phyloP scores from a whole-genome alignment of 2,113 vertebrate genomes.

The Hystrix cristata region DNA sequence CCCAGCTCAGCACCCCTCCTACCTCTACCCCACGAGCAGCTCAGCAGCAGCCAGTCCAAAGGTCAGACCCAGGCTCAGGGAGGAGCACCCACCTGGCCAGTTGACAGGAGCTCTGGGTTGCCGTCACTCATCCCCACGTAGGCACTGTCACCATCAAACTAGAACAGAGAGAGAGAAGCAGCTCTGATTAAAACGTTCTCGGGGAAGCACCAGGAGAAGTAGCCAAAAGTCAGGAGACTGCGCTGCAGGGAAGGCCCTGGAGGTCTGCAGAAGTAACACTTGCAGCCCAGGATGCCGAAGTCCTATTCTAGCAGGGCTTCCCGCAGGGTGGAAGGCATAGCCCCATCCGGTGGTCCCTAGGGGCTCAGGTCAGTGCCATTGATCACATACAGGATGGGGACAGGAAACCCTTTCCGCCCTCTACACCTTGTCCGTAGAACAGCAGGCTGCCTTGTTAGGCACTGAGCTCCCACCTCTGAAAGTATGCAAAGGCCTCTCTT shows the following conservation, averaged over 20 bases:
- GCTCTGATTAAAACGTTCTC: slow-evolving; percentile 72
- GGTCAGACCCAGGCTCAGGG: background rate
- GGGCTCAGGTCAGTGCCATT: background rate
- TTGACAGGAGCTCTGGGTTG: slow-evolving; percentile 96
- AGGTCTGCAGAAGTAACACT: background rate
- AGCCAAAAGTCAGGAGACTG: background rate
- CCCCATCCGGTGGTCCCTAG: background rate
- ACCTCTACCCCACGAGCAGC: background rate
- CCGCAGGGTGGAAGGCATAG: background rate
- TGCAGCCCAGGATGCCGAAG: background rate
- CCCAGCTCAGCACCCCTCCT: background rate
- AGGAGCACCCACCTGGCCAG: slow-evolving; percentile 94
- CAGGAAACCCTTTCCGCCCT: background rate
- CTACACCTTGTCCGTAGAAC: background rate
- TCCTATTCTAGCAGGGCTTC: background rate
- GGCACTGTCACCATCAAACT: slow-evolving; percentile 99
- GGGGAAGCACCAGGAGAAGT: background rate
- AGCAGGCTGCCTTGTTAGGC: background rate
- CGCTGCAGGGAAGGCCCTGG: rapidly evolving
- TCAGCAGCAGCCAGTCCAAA: slow-evolving; percentile 14
- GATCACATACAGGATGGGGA: background rate
- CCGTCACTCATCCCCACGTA: slow-evolving; percentile 98
- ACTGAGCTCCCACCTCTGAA: background rate
- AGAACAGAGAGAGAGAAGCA: slow-evolving; percentile 86
- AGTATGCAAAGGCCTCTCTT: background rate